Conservation (phyloP, 2,797 vertebrate genomes). For the Hozukius guyotensis region DNA sequence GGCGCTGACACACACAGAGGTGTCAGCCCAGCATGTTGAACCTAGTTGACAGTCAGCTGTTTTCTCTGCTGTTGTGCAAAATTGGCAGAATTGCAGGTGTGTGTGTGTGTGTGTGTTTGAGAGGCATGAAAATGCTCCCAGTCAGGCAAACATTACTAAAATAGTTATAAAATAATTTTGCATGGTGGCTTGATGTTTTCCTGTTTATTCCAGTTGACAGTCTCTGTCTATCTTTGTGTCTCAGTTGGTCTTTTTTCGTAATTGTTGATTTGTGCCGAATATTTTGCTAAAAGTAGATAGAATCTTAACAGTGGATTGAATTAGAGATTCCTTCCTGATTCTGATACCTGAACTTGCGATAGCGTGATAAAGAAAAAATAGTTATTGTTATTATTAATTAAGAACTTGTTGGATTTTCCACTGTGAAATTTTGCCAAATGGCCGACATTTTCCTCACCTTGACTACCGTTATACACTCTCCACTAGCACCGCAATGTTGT, state of each 20-base stretch:
- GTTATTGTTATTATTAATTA: too few species aligned
- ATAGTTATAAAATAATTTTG: not conserved
- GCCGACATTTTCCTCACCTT: too few species aligned
- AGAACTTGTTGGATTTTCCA: too few species aligned
- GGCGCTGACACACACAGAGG: slow-evolving; percentile 3
- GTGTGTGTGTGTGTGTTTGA: not conserved
- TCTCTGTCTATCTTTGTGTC: not conserved
- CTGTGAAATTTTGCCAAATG: too few species aligned
- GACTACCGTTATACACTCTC: too few species aligned
- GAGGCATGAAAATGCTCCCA: not conserved
- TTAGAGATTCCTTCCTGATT: not conserved
- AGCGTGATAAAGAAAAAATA: too few species aligned
- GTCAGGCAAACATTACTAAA: not conserved
- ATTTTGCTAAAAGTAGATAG: not conserved
- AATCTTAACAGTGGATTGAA: not conserved
- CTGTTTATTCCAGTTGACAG: not conserved
- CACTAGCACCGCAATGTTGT: too few species aligned
- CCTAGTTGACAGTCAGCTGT: slow-evolving; percentile 53
- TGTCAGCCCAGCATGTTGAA: slow-evolving; percentile 25
- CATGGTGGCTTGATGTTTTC: too few species aligned
- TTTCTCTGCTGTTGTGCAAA: slow-evolving; percentile 48
- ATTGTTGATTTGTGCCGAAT: not conserved
- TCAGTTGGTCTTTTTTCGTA: not conserved
- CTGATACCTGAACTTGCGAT: too few species aligned
- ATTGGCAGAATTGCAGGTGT: not conserved